Base-by-base conservation (phyloP, 2,888 invertebrate genomes). In the Gerris lacustris region DNA sequence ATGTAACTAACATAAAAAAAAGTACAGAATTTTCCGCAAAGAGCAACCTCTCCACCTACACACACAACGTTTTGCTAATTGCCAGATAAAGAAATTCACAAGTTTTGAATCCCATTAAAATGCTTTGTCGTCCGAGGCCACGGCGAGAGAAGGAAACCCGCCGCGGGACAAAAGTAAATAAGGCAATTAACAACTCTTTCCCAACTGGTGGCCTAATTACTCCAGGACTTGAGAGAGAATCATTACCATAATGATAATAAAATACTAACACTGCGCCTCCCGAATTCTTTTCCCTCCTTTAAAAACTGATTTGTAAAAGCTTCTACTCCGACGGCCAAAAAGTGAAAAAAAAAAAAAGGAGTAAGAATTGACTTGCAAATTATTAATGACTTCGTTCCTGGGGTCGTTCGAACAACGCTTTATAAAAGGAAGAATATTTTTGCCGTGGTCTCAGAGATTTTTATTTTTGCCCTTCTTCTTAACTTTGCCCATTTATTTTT, bases 401-500 rank as follows among this genome's bases (percentile, higher is more conserved):
- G 55, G 55, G 9, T 55, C 15, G 9, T 55, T 55, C 2, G 11
- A 15, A 55, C 55, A 55, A 55, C 55, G 15, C 15, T 55, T 55
- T 55, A 55, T 55, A 55, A 31, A 31, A 55, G 55, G 55, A 55
- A 55, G 55, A 55, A 55, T 55, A 55, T 55, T 55, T 55, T 55
- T 55, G 15, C 31, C 31, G 31, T 11, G 55, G 15, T 11, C 55
- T 55, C 11, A 55, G 15, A 15, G 55, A 55, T 11, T 55, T 31
- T 31, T 31, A 31, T 31, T 31, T 31, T 31, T 31, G 31, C 31
- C 31, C 31, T 31, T 31, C 31, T 31, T 15, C 55, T 55, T 55
- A 55, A 55, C 55, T 55, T 55, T 55, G 55, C 55, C 55, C 55
- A 55, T 55, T 55, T 55, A 55, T 55, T 55, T 55, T 55, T 55